Conservation (phyloP, 2,113 vertebrate species). For the Macroglossus sobrinus region DNA sequence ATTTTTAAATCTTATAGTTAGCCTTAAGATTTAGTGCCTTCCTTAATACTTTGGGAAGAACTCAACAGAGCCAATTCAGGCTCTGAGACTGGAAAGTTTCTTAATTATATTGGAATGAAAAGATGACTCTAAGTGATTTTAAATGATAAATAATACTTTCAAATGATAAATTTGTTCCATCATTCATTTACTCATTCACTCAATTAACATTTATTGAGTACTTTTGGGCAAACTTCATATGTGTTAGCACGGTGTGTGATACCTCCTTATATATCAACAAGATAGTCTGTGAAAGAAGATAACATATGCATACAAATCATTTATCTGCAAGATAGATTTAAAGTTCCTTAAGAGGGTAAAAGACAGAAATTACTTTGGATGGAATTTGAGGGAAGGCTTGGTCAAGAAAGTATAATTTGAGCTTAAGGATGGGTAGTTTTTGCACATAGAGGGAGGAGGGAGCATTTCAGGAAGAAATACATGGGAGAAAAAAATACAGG, state of each 20-base stretch:
- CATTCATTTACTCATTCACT: not conserved
- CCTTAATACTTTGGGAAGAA: conserved; percentile 22
- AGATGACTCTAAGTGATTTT: not conserved
- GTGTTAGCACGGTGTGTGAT: not conserved
- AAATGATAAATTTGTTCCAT: conserved; percentile 6
- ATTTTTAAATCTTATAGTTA: not conserved
- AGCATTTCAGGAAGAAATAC: not conserved
- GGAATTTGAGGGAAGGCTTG: not conserved
- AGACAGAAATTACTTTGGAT: conserved; percentile 17
- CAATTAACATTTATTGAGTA: not conserved
- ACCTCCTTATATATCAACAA: not conserved
- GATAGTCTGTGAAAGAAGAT: not conserved
- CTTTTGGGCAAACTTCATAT: not conserved
- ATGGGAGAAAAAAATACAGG: not conserved
- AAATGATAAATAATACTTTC: conserved; percentile 8
- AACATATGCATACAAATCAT: not conserved
- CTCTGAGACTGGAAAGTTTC: not conserved
- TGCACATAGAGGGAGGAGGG: not conserved
- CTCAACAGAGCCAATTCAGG: conserved; percentile 1
- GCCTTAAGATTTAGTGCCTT: not conserved
- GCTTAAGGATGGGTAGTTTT: not conserved
- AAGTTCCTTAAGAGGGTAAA: not conserved
- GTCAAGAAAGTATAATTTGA: not conserved
- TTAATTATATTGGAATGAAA: conserved; percentile 13
- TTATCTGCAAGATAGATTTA: not conserved